Percentiles rank a stretch among this genome's conserved stretches.
These are phyloP conservation scores for Hydriomena furcata DNA, from an alignment of 2,888 invertebrate species.

Conservation along the genomic window DNA sequence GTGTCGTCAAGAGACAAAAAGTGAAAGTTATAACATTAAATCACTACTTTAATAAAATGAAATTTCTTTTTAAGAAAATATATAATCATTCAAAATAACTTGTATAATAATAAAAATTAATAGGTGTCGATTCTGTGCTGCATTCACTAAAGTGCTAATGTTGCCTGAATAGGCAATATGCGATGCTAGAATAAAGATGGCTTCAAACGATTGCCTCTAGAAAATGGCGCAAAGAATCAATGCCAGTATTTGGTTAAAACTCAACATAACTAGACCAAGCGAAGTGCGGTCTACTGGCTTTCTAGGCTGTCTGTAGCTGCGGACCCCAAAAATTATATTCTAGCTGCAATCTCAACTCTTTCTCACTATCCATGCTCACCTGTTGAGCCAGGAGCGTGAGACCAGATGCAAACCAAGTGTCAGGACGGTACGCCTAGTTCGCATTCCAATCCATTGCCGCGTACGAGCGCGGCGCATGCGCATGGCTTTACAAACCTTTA, in stretches of 20 bases:
- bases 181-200: not conserved
- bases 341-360: too few species aligned
- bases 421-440: too few species aligned
- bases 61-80: slow-evolving; percentile 17
- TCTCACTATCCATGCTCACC: too few species aligned
- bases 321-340: not conserved
- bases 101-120: slow-evolving; percentile 6
- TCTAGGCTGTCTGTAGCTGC: not conserved
- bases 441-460: too few species aligned
- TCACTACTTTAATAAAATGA: slow-evolving; percentile 10
- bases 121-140: slow-evolving; percentile 1
- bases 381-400: too few species aligned
- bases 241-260: slow-evolving; percentile 4
- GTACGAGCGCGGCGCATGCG: too few species aligned
- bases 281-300: slow-evolving; percentile 8
- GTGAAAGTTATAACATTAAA: slow-evolving; percentile 12
- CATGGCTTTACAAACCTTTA: too few species aligned
- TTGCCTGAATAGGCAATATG: too few species aligned
- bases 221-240: slow-evolving; percentile 2
- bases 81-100: slow-evolving; percentile 7
- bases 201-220: not conserved
- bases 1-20: slow-evolving; percentile 15
- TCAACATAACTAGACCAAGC: slow-evolving; percentile 13
- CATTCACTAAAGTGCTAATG: not conserved
- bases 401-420: too few species aligned